These are phyloP conservation scores for Carcharodon carcharias DNA, from an alignment of 2,797 vertebrate species.

Conservation along the genomic window DNA sequence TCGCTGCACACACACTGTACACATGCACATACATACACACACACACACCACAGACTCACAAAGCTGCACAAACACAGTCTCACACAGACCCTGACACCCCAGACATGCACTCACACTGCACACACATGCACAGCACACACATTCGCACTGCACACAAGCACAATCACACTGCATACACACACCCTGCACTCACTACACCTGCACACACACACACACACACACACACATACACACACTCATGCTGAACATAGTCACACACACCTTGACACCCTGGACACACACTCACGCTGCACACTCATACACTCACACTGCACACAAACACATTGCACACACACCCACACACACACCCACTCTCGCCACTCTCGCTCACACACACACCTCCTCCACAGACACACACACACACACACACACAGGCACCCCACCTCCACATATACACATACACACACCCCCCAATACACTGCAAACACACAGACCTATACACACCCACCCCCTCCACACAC, in stretches of 20 bases:
- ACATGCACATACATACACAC: neutral
- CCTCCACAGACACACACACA: neutral
- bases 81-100: neutral
- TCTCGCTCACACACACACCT: neutral
- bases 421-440: neutral
- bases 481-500: too few species aligned
- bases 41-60: too few species aligned
- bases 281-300: too few species aligned
- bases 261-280: too few species aligned
- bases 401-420: neutral
- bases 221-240: neutral
- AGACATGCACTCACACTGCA: too few species aligned
- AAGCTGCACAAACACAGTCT: neutral
- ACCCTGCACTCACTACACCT: too few species aligned
- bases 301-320: too few species aligned
- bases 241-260: neutral
- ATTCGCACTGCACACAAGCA: neutral
- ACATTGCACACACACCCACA: too few species aligned
- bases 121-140: neutral
- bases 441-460: neutral
- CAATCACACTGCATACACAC: neutral
- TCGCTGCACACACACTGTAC: too few species aligned
- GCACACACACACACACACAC: neutral
- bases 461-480: too few species aligned
- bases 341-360: too few species aligned